phyloP scores from a whole-genome alignment of 2,888 invertebrate genomes.

The Pristionchus mayeri region DNA sequence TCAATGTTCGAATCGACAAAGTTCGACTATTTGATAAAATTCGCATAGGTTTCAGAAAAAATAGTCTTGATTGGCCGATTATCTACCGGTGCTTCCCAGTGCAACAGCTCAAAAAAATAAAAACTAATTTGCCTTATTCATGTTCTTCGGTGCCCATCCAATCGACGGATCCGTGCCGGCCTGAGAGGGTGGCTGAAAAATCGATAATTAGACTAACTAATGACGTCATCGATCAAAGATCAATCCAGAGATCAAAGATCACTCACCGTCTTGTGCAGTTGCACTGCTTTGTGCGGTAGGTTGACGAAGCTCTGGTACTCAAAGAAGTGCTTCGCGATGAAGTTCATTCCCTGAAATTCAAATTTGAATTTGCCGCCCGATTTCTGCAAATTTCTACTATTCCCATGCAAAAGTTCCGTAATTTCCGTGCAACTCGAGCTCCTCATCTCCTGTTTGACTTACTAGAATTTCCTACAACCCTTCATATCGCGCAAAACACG shows the following conservation, averaged over 20 bases:
- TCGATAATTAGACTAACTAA: neutral
- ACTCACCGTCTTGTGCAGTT: constrained; percentile 73
- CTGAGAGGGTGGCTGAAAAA: constrained; percentile 69
- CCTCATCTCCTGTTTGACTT: constrained; percentile 32
- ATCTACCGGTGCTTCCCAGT: no score
- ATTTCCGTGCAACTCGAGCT: constrained; percentile 8
- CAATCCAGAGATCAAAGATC: constrained; percentile 21
- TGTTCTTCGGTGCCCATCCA: constrained; percentile 75
- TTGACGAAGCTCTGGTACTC: constrained; percentile 76
- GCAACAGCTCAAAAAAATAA: neutral
- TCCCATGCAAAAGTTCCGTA: neutral
- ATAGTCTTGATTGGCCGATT: neutral
- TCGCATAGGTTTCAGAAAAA: neutral
- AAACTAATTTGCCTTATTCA: constrained; percentile 69
- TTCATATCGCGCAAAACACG: no score
- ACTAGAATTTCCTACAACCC: no score
- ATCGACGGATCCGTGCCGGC: constrained; percentile 74
- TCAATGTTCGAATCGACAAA: neutral
- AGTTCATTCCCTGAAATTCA: constrained; percentile 72
- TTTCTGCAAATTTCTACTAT: neutral
- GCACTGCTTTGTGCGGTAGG: constrained; percentile 75
- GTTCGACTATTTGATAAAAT: neutral
- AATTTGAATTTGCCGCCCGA: neutral
- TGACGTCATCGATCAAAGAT: constrained; percentile 36
- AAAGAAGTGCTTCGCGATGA: constrained; percentile 76